Evolutionary conservation across 2,888 invertebrate genomes (phyloP).

Genomic region (Stenolophus ochropezus): DNA sequence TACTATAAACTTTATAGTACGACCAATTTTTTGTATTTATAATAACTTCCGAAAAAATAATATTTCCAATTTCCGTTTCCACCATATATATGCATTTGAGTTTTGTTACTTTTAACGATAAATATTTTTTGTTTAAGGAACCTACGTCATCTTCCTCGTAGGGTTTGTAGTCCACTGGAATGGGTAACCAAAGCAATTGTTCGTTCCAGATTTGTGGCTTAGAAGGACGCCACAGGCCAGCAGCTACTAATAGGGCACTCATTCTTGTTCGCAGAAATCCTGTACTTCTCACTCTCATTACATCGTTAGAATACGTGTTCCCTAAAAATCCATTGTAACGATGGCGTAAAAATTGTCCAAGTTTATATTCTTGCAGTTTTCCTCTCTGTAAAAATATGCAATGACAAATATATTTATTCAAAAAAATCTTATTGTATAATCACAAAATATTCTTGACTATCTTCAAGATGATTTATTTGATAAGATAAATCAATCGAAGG

Average conservation of each 20-base stretch:
- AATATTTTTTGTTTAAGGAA: neutral
- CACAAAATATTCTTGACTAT: no score
- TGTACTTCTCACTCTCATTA: constrained; percentile 80
- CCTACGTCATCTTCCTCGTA: constrained; percentile 55
- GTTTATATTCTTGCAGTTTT: constrained; percentile 73
- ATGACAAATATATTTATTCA: no score
- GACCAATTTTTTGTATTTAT: no score
- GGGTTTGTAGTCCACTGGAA: constrained; percentile 55
- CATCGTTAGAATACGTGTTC: constrained; percentile 75
- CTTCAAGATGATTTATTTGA: no score
- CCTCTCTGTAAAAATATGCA: constrained; percentile 66
- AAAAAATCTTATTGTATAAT: no score
- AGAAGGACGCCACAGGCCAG: constrained; percentile 80
- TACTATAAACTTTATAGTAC: no score
- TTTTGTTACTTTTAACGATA: neutral
- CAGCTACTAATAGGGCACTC: constrained; percentile 80
- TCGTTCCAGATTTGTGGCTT: constrained; percentile 76
- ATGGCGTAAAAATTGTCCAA: constrained; percentile 79
- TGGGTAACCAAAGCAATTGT: constrained; percentile 81
- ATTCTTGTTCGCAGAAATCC: constrained; percentile 83
- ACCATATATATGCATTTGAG: no score
- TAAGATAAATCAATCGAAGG: no score
- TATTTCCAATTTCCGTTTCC: no score
- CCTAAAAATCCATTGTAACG: constrained; percentile 79
- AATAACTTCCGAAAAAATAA: no score